Evolutionary conservation across 2,113 vertebrate species (phyloP).

Genomic region (Callionymus lyra): DNA sequence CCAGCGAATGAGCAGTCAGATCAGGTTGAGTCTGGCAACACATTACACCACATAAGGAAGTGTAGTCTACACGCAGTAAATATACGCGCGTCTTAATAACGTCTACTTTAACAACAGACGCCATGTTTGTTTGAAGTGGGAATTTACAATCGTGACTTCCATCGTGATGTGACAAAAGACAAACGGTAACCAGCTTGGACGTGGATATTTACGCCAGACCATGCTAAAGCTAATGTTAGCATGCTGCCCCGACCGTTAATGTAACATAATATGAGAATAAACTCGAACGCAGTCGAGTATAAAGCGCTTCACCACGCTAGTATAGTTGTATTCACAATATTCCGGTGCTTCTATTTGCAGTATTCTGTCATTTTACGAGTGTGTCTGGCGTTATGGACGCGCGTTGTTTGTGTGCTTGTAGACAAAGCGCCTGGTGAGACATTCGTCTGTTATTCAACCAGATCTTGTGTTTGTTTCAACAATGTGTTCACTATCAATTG

Average conservation of each 20-base stretch:
- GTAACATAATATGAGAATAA: neutral
- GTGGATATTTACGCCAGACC: conserved; percentile 20
- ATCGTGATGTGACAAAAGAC: conserved; percentile 9
- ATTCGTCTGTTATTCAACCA: too few relatives aligned
- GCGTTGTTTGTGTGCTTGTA: too few relatives aligned
- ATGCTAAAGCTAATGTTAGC: conserved; percentile 35
- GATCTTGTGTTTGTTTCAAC: too few relatives aligned
- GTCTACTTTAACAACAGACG: neutral
- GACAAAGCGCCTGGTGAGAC: too few relatives aligned
- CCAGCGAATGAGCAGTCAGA: rapidly evolving
- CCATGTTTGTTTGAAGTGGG: neutral
- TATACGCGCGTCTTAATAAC: conserved; percentile 2
- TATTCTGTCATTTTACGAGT: too few relatives aligned
- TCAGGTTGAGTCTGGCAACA: conserved; percentile 27
- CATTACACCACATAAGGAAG: conserved; percentile 37
- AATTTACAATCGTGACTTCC: neutral
- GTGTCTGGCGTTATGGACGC: too few relatives aligned
- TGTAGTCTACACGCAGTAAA: conserved; percentile 2
- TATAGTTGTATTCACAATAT: too few relatives aligned
- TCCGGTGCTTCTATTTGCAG: neutral
- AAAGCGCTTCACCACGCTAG: neutral
- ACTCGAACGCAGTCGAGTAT: too few relatives aligned
- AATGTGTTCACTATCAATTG: too few relatives aligned
- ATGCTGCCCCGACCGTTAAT: conserved; percentile 15
- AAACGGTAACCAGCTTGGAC: conserved; percentile 25